Evolutionary conservation across 2,797 vertebrate species (phyloP), one percentile per base, ranked within the genome.

Genomic region (Decapterus maruadsi): DNA sequence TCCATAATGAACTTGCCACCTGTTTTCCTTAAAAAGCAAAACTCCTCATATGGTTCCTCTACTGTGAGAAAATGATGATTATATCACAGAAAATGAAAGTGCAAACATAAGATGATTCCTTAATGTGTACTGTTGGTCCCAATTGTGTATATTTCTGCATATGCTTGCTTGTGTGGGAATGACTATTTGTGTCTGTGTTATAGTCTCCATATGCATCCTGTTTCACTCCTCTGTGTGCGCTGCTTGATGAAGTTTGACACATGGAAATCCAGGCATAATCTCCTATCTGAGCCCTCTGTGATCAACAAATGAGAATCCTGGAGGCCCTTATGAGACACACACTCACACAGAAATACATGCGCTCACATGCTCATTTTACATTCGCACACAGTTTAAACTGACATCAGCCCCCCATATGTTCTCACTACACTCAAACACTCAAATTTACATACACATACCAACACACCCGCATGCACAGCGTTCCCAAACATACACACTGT

Each of bases 191-290:
- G 50, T 85, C 14, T 57, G 29, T 73, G 59, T 60, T 57, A 57
- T 68, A 0, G 7, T 69, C 69, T 81, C 75, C 67, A 79, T 62
- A 59, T 78, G 65, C 50, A 58, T 87, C 60, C 76, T 81, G 67
- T 85, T 90, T 86, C 70, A 50, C 68, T 65, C 63, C 55, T 89
- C 78, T 80, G 69, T 69, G 53, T 86, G 81, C 82, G 86, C 84
- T 79, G 60, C 82, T 55, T 89, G 77, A 94, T 91, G 85, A 93
- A 87, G 94, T 94, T 94, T 94, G 87, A 94, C 93, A 93, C 87
- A 86, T 77, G 86, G 85, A 93, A 93, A 93, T 93, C 89, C 88
- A 89, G 78, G 73, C 45, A 58, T 91, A 93, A 94, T 91, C 91
- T 80, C 75, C 86, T 43, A 34, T 64, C 73, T 42, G 81, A 87